Base-by-base conservation (phyloP, 2,888 invertebrate species). In the Ochlodes sylvanus region DNA sequence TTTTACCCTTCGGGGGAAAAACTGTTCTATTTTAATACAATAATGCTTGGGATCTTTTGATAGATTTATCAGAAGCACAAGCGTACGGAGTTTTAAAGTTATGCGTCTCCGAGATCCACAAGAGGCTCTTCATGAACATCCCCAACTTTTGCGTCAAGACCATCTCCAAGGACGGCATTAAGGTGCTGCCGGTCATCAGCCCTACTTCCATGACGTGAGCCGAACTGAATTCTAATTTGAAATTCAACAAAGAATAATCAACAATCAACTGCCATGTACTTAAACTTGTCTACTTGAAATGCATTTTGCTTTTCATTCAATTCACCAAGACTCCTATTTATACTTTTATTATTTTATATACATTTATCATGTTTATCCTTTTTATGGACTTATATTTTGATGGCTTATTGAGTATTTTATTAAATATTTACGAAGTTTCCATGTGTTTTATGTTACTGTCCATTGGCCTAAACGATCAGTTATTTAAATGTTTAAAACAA, bases 101-200 rank as follows among this genome's bases (percentile, higher is more conserved):
- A 81, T 99, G 99, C 82, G 95, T 99, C 3, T 92, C 94, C 58
- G 99, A 99, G 89, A 96, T 99, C 65, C 97, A 98, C 73, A 96
- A 96, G 78, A 94, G 99, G 66, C 94, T 99, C 70, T 95, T 99
- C 78, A 94, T 98, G 65, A 98, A 97, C 88, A 92, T 99, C 72
- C 97, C 98, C 1, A 96, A 96, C 77, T 99, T 99, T 85, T 96
- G 96, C 82, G 97, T 99, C 6, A 95, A 97, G 77, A 92, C 97
- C 61, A 94, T 99, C 69, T 96, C 97, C 79, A 96, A 96, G 78
- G 88, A 97, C 77, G 99, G 99, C 27, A 95, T 98, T 70, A 95
- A 94, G 68, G 94, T 95, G 65, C 81, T 98, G 82, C 95, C 96
- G 0, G 85, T 94, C 63, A 97, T 98, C 68, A 95, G 71, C 1